Conservation (phyloP, 2,888 invertebrate species). For the Latheticus oryzae region DNA sequence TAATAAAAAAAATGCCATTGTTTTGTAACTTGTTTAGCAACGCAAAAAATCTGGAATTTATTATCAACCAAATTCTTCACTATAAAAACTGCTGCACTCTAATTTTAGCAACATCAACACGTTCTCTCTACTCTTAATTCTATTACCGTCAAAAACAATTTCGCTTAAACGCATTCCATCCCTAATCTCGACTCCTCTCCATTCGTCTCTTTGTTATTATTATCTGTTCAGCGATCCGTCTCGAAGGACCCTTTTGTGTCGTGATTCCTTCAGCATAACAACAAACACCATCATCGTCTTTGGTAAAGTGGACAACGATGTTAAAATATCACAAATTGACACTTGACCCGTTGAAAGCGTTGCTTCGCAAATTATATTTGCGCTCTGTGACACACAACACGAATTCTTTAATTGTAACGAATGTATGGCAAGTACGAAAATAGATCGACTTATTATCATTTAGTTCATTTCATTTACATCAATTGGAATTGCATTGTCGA, state of each 20-base stretch:
- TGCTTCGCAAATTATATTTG: conserved; percentile 60
- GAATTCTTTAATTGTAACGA: conserved; percentile 58
- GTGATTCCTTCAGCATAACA: conserved; percentile 11
- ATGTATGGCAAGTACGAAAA: conserved; percentile 52
- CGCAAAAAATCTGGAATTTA: too few species aligned
- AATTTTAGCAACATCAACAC: too few species aligned
- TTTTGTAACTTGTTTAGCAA: too few species aligned
- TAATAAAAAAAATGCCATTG: too few species aligned
- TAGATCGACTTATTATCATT: conserved; percentile 43
- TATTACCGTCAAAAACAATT: too few species aligned
- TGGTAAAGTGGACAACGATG: conserved; percentile 56
- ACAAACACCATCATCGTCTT: conserved; percentile 37
- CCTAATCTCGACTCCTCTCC: too few species aligned
- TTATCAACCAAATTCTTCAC: too few species aligned
- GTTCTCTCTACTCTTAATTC: too few species aligned
- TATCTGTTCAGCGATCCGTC: conserved; percentile 11
- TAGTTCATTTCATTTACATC: conserved; percentile 57
- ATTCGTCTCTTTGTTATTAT: too few species aligned
- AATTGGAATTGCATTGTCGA: conserved; percentile 56
- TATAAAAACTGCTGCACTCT: too few species aligned
- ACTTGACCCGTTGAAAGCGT: conserved; percentile 60
- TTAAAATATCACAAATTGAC: conserved; percentile 62
- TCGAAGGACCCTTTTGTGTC: conserved; percentile 4
- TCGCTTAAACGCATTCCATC: too few species aligned
- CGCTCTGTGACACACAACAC: conserved; percentile 50